Percentiles rank a stretch among this genome's conserved stretches.
Evolutionary conservation across 2,888 invertebrate species (phyloP).

Genomic region (Drosophila quasianomalipes): DNA sequence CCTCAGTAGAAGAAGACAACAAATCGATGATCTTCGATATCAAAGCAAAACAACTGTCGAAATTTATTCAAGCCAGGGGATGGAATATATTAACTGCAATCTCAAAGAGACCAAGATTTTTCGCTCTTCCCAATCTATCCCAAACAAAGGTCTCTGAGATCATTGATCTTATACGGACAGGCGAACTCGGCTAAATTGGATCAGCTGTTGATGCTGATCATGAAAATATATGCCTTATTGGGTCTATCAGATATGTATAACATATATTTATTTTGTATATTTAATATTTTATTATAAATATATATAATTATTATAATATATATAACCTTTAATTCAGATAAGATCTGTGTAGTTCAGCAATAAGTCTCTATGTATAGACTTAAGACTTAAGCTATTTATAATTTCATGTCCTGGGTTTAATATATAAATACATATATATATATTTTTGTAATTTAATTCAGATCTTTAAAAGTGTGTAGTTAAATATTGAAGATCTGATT

Average conservation of each 20-base stretch:
- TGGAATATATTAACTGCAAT: neutral
- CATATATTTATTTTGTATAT: neutral
- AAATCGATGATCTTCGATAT: neutral
- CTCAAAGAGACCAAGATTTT: fast-evolving
- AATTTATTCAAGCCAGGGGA: neutral
- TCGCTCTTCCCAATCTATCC: neutral
- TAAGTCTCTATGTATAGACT: neutral
- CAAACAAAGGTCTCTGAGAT: neutral
- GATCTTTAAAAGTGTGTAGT: neutral
- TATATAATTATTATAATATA: neutral
- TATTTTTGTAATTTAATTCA: neutral
- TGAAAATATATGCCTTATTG: neutral
- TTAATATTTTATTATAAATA: neutral
- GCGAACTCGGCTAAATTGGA: neutral
- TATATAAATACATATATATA: too few relatives aligned
- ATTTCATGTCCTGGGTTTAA: neutral
- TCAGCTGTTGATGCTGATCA: neutral
- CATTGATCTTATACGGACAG: neutral
- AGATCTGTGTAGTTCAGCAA: neutral
- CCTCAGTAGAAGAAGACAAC: neutral
- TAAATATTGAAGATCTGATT: neutral
- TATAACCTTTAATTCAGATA: neutral
- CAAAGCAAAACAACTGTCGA: neutral
- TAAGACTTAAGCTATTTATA: neutral
- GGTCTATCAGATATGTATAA: neutral